These are phyloP conservation scores for Caenorhabditis becei DNA, from an alignment of 2,888 invertebrate species.

Conservation along the genomic window DNA sequence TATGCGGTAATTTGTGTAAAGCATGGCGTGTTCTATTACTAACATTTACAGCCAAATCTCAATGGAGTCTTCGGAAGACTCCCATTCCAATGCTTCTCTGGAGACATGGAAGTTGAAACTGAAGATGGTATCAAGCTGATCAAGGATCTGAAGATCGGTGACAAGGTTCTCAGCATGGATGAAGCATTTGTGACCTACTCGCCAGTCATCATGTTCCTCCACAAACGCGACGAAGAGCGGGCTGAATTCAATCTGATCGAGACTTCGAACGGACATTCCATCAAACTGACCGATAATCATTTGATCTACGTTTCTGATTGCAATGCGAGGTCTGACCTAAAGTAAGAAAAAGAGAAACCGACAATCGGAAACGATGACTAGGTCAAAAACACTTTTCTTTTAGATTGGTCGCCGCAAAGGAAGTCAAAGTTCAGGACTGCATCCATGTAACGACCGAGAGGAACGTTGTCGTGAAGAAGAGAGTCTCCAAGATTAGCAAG, in stretches of 20 bases:
- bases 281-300: conserved; percentile 78
- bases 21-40: not conserved
- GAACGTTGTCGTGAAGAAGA: conserved; percentile 46
- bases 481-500: conserved; percentile 49
- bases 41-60: conserved; percentile 48
- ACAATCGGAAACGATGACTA: not conserved
- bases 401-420: conserved; percentile 64
- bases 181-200: conserved; percentile 77
- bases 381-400: not conserved
- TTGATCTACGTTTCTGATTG: conserved; percentile 77
- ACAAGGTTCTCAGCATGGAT: conserved; percentile 77
- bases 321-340: conserved; percentile 52
- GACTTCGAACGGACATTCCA: conserved; percentile 61
- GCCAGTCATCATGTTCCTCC: conserved; percentile 80
- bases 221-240: conserved; percentile 70
- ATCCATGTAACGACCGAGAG: conserved; percentile 65
- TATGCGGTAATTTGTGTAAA: conserved; percentile 14
- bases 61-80: conserved; percentile 68
- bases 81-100: conserved; percentile 78
- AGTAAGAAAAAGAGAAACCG: conserved; percentile 11
- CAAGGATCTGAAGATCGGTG: conserved; percentile 76
- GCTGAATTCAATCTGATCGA: conserved; percentile 74
- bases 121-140: conserved; percentile 74
- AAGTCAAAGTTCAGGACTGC: conserved; percentile 71
- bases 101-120: conserved; percentile 76